phyloP scores from a whole-genome alignment of 2,113 vertebrate species.

The Lethenteron reissneri region DNA sequence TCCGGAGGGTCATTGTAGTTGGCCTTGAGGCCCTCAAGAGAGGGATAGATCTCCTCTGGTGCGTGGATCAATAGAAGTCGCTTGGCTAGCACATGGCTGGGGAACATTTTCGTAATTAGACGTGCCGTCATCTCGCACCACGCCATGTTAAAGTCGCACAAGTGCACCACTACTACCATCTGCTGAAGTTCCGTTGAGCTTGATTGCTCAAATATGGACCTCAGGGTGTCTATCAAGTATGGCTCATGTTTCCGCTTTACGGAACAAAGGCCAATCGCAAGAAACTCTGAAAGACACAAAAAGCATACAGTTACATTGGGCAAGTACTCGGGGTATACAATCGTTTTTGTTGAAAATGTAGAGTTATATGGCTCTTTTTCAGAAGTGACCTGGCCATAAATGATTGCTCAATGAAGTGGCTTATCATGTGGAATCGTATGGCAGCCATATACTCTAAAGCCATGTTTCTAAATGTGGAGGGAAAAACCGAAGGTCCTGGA shows the following conservation, averaged over 20 bases:
- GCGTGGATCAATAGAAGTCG: conserved; percentile 34
- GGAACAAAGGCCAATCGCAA: conserved; percentile 35
- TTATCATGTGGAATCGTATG: too few relatives aligned
- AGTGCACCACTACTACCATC: conserved; percentile 46
- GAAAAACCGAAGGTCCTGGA: too few relatives aligned
- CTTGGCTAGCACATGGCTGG: conserved; percentile 20
- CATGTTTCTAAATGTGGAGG: too few relatives aligned
- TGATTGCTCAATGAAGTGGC: too few relatives aligned
- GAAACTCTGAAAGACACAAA: conserved; percentile 24
- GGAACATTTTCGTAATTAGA: conserved; percentile 20
- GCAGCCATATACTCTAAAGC: too few relatives aligned
- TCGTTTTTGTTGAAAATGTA: too few relatives aligned
- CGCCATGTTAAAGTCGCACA: conserved; percentile 23
- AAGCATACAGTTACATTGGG: too few relatives aligned
- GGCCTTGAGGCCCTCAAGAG: conserved; percentile 27
- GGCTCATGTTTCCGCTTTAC: conserved; percentile 19
- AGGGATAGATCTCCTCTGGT: conserved; percentile 20
- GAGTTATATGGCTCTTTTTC: too few relatives aligned
- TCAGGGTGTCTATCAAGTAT: conserved; percentile 34
- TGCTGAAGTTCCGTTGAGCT: conserved; percentile 27
- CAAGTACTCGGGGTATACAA: too few relatives aligned
- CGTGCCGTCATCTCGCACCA: conserved; percentile 20
- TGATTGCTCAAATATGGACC: conserved; percentile 38
- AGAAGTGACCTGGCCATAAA: too few relatives aligned
- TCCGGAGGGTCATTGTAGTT: conserved; percentile 26